Conservation (phyloP, 1,140 invertebrate genomes). For the Cotesia typhae region DNA sequence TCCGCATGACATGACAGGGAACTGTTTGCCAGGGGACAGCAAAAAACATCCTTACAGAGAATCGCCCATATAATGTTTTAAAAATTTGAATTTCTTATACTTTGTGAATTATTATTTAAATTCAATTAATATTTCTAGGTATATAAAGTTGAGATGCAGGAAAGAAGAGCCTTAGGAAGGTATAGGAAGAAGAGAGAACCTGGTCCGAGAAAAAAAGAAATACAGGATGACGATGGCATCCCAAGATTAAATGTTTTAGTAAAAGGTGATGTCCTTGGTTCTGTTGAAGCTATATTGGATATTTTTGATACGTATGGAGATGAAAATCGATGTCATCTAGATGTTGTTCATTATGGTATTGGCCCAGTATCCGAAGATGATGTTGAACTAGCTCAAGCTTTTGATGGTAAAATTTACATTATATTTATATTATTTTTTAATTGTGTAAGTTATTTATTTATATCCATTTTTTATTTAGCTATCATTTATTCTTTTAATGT, state of each 20-base stretch:
- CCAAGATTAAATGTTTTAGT: constrained; percentile 70
- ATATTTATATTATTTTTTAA: background rate
- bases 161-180: constrained; percentile 69
- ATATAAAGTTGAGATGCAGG: constrained; percentile 74
- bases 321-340: constrained; percentile 77
- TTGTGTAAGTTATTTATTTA: constrained; percentile 16
- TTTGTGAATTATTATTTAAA: constrained; percentile 18
- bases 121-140: constrained; percentile 53
- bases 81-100: constrained; percentile 8
- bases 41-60: too few species aligned
- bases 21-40: too few species aligned
- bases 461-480: constrained; percentile 62
- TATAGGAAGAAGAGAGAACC: constrained; percentile 56
- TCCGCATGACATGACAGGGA: too few species aligned
- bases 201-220: constrained; percentile 71
- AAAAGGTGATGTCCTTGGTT: constrained; percentile 86
- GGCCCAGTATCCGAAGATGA: constrained; percentile 86
- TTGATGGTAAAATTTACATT: constrained; percentile 70
- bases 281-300: constrained; percentile 93
- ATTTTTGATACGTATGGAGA: constrained; percentile 87
- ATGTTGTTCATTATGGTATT: constrained; percentile 90
- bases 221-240: constrained; percentile 57
- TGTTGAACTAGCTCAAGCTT: constrained; percentile 84
- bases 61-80: background rate
- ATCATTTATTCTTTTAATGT: constrained; percentile 91